Base-by-base conservation (phyloP, 1,140 invertebrate genomes). In the Lucilia sericata region DNA sequence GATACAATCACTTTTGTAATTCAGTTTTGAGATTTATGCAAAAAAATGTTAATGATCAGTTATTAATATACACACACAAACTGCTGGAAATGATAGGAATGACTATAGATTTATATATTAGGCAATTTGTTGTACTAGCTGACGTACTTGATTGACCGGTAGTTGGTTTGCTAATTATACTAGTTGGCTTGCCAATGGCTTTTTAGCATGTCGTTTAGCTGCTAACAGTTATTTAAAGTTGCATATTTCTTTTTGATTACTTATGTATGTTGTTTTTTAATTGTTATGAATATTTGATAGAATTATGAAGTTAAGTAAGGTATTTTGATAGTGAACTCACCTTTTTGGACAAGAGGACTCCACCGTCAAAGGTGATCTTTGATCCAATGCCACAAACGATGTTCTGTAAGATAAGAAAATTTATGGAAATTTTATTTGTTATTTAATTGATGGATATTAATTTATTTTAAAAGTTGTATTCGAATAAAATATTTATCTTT, bases 361-460 rank as follows among this genome's bases (percentile, higher is more conserved):
- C 89, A 90, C 89, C 88, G 89, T 90, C 89, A 90, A 90, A 87
- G 89, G 87, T 85, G 89, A 88, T 88, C 89, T 88, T 90, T 90
- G 89, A 87, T 90, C 89, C 89, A 90, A 89, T 89, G 89, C 89
- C 88, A 90, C 87, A 89, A 90, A 90, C 86, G 89, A 89, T 88
- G 89, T 90, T 88, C 89, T 90, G 86, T 42, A 84, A 80, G 4
- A n/a, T 21, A 76, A 65, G 34, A 42, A 42, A 42, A 42, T 42
- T 42, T 42, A 42, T 42, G 5, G 10, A 42, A 42, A 42, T 42
- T 42, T 8, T 42, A 8, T 42, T 42, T 7, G 42, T 42, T 8
- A 42, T 8, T 42, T n/a, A n/a, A n/a, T n/a, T n/a, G n/a, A n/a
- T n/a, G n/a, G n/a, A n/a, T n/a, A n/a, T n/a, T n/a, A n/a, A n/a